A percentile compares a stretch with the other conserved stretches of the same genome.
phyloP scores from a whole-genome alignment of 2,888 invertebrate species.

The Oxytorus armatus region DNA sequence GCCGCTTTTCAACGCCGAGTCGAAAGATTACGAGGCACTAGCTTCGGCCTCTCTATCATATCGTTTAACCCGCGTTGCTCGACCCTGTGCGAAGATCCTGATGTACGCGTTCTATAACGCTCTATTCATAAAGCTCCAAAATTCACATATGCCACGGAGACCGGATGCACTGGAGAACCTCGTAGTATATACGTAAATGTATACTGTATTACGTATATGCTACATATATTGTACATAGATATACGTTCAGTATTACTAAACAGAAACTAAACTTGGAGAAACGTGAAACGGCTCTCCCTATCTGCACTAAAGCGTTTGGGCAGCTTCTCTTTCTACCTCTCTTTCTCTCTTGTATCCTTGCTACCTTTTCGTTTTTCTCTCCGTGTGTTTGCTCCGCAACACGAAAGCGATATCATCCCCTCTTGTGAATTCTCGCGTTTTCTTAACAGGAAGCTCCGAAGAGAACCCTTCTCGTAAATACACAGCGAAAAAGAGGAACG shows the following conservation, averaged over 20 bases:
- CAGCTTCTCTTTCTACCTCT: slow-evolving; percentile 32
- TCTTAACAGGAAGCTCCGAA: slow-evolving; percentile 48
- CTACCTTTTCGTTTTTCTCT: slow-evolving; percentile 54
- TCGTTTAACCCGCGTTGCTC: slow-evolving; percentile 45
- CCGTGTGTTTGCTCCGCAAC: slow-evolving; percentile 43
- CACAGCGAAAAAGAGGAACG: slow-evolving; percentile 57
- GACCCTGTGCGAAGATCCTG: slow-evolving; percentile 29
- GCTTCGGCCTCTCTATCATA: slow-evolving; percentile 58
- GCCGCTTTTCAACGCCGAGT: slow-evolving; percentile 50
- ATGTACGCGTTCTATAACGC: slow-evolving; percentile 49
- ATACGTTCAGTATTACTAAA: slow-evolving; percentile 53
- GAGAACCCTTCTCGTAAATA: slow-evolving; percentile 63
- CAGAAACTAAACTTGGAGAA: slow-evolving; percentile 58
- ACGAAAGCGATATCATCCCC: slow-evolving; percentile 51
- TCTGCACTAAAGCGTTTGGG: slow-evolving; percentile 53
- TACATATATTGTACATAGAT: slow-evolving; percentile 1
- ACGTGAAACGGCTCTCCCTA: slow-evolving; percentile 52
- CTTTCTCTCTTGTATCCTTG: slow-evolving; percentile 16
- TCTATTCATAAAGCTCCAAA: slow-evolving; percentile 60
- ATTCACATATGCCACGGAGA: slow-evolving; percentile 49
- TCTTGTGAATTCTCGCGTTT: slow-evolving; percentile 50
- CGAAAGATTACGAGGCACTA: slow-evolving; percentile 69
- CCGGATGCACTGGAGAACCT: slow-evolving; percentile 46
- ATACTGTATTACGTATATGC: slow-evolving; percentile 19
- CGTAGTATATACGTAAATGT: slow-evolving; percentile 28